Evolutionary conservation across 2,888 invertebrate genomes (phyloP).

Genomic region (Abrostola triplasia): DNA sequence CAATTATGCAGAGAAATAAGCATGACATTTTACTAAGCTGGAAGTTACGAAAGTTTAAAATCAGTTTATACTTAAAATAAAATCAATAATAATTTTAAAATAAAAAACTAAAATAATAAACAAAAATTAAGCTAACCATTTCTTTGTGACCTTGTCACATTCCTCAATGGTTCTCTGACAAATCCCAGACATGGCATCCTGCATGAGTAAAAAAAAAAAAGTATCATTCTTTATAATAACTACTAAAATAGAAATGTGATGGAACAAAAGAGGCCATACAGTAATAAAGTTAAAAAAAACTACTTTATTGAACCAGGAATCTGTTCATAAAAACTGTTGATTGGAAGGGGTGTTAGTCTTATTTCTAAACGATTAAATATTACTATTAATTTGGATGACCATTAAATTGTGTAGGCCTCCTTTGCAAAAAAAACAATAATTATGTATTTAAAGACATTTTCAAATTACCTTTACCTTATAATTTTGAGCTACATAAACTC

Average conservation of each 20-base stretch:
- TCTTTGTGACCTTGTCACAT: conserved; percentile 74
- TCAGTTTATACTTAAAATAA: too few species aligned
- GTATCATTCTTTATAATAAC: conserved; percentile 9
- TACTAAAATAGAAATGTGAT: conserved; percentile 29
- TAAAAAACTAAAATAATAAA: conserved; percentile 37
- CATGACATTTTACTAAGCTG: too few species aligned
- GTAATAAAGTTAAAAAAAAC: conserved; percentile 8
- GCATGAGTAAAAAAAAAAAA: conserved; percentile 65
- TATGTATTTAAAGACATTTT: neutral
- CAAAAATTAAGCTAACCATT: conserved; percentile 77
- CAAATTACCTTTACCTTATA: conserved; percentile 64
- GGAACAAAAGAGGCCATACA: conserved; percentile 67
- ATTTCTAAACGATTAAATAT: neutral
- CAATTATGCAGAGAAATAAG: too few species aligned
- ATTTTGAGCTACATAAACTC: conserved; percentile 92
- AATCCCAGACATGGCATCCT: conserved; percentile 70
- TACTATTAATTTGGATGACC: conserved; percentile 9
- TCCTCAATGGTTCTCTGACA: conserved; percentile 70
- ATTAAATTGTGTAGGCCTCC: conserved; percentile 41
- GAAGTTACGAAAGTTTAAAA: too few species aligned
- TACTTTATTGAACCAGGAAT: conserved; percentile 54
- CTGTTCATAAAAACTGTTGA: conserved; percentile 3
- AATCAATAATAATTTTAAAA: conserved; percentile 35
- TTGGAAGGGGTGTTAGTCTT: conserved; percentile 4
- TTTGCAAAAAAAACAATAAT: conserved; percentile 28